Percentiles rank a stretch among this genome's conserved stretches.
Evolutionary conservation across 2,113 vertebrate genomes (phyloP).

Genomic region (Macaca fascicularis): T2T-MFA8v1.1 NC_088386.1:74018001-74018500

Average conservation of each 20-base stretch:
- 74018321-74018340: conserved; percentile 59
- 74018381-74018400: neutral
- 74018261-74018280: conserved; percentile 56
- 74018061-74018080: neutral
- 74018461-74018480: neutral
- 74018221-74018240: conserved; percentile 49
- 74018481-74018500: neutral
- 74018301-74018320: conserved; percentile 60
- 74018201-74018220: conserved; percentile 15
- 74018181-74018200: conserved; percentile 9
- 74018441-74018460: conserved; percentile 6
- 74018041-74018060: neutral
- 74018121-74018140: neutral
- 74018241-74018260: conserved; percentile 61
- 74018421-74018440: conserved; percentile 32
- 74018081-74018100: neutral
- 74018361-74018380: conserved; percentile 43
- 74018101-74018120: neutral
- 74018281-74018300: conserved; percentile 42
- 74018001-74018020: conserved; percentile 33
- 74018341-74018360: conserved; percentile 66
- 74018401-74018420: neutral
- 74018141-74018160: conserved; percentile 35
- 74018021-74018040: neutral
- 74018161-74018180: conserved; percentile 11